Percentiles rank a stretch among this genome's conserved stretches.
phyloP scores from a whole-genome alignment of 1,140 invertebrate species.

The Platyscapa corneri region DNA sequence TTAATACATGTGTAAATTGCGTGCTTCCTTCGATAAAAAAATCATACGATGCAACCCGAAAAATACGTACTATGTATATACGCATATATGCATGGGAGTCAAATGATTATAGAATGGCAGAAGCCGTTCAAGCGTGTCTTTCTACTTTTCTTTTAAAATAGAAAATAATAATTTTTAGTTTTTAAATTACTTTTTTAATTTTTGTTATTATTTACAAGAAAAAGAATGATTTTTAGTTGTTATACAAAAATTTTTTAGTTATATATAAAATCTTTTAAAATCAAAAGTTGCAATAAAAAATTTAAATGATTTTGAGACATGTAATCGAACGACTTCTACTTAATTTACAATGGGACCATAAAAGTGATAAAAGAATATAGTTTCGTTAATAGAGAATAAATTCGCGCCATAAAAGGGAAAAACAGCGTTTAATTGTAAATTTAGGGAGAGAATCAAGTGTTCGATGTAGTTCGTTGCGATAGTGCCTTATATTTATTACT shows the following conservation, averaged over 20 bases:
- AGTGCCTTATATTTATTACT: conserved; percentile 35
- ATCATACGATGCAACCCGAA: conserved; percentile 7
- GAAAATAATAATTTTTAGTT: neutral
- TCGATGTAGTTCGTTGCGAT: conserved; percentile 6
- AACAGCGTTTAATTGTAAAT: conserved; percentile 20
- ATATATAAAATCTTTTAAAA: neutral
- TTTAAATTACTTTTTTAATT: neutral
- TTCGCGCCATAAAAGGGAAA: conserved; percentile 16
- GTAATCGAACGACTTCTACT: conserved; percentile 63
- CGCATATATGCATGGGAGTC: conserved; percentile 63
- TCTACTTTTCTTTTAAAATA: neutral
- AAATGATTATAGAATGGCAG: conserved; percentile 67
- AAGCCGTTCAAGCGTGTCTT: conserved; percentile 60
- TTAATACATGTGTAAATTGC: conserved; percentile 46
- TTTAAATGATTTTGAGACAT: conserved; percentile 11
- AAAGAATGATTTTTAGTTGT: neutral
- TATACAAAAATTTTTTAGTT: conserved; percentile 1
- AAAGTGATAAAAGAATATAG: conserved; percentile 66
- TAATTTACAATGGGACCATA: conserved; percentile 65
- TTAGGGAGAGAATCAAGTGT: neutral
- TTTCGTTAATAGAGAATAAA: conserved; percentile 55
- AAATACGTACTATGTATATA: conserved; percentile 46
- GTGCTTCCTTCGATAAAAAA: conserved; percentile 51
- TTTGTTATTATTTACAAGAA: conserved; percentile 26
- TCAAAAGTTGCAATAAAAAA: neutral